Evolutionary conservation across 2,797 vertebrate species (phyloP).

Genomic region (Taeniopygia guttata): DNA sequence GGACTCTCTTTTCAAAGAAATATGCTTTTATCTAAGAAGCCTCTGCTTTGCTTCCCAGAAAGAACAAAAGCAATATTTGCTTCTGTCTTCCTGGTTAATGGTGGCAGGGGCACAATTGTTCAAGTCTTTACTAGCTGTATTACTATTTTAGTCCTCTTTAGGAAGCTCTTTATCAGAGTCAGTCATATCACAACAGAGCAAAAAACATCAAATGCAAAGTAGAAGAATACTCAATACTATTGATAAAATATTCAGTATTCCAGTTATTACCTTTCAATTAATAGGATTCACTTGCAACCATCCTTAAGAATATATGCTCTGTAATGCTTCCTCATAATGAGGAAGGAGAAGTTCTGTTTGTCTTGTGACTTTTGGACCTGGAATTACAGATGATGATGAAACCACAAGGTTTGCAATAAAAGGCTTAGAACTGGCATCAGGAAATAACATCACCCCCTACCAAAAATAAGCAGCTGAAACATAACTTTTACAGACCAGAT

Average conservation of each 20-base stretch:
- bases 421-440: background rate
- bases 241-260: background rate
- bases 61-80: background rate
- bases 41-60: background rate
- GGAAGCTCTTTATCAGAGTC: background rate
- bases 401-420: background rate
- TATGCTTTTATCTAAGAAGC: background rate
- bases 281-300: background rate
- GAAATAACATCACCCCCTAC: background rate
- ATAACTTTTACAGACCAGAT: background rate
- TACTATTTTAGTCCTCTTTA: background rate
- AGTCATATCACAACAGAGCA: background rate
- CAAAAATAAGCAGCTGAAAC: background rate
- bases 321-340: background rate
- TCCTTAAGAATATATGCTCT: background rate
- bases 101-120: background rate
- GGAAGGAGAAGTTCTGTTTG: background rate
- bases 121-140: background rate
- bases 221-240: background rate
- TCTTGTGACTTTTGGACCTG: background rate
- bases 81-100: background rate
- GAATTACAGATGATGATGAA: background rate
- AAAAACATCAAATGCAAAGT: background rate
- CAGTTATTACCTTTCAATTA: background rate
- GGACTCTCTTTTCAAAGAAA: background rate